These are phyloP conservation scores for Speoplatyrhinus poulsoni DNA, from an alignment of 2,113 vertebrate genomes.

Conservation along the genomic window DNA sequence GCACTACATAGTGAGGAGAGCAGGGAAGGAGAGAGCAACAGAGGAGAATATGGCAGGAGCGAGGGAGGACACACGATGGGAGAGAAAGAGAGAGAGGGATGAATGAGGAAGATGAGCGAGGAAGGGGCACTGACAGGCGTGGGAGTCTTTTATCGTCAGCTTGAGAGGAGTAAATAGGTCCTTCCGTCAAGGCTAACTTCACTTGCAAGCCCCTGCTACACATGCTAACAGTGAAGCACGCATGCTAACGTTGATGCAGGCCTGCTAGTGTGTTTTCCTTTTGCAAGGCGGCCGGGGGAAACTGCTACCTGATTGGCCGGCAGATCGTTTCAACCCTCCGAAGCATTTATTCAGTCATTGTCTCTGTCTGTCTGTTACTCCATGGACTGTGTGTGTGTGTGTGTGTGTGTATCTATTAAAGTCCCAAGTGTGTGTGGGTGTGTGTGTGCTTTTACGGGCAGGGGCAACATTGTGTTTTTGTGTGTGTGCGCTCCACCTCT, in stretches of 20 bases:
- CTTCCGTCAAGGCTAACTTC: slow-evolving; percentile 7
- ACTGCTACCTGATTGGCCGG: no score
- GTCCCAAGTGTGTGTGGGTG: not conserved
- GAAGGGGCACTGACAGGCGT: not conserved
- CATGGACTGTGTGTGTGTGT: not conserved
- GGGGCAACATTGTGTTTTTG: not conserved
- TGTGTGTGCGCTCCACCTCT: not conserved
- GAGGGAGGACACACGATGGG: not conserved
- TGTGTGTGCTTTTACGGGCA: not conserved
- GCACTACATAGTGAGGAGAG: not conserved
- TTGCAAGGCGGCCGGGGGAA: no score
- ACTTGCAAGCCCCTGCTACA: no score
- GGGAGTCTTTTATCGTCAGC: not conserved
- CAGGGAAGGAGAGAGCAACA: not conserved
- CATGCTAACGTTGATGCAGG: not conserved
- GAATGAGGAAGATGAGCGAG: not conserved
- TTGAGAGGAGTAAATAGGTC: no score
- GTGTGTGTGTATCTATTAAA: not conserved
- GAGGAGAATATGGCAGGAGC: not conserved
- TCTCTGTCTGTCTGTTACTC: no score
- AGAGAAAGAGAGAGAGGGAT: not conserved
- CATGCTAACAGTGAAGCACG: not conserved
- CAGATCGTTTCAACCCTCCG: no score
- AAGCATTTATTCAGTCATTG: no score
- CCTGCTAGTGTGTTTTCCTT: no score